Evolutionary conservation across 37 sponge, comb jelly and placozoan species (phyloP), one percentile per base, ranked within the genome.

Genomic region (Diacarnus erythraeanus): DNA sequence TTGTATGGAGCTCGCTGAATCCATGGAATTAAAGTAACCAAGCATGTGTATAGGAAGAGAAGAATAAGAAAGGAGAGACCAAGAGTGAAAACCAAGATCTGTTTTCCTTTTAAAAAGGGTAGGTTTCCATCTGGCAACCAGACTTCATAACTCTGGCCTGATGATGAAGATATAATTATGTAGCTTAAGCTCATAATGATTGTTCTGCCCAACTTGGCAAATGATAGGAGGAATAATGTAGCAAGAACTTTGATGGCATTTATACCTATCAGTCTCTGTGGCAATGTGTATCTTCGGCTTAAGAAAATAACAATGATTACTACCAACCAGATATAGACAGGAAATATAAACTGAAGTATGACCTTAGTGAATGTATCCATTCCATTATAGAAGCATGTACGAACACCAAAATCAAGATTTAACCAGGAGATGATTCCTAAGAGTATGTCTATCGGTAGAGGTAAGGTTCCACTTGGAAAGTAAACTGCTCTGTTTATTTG

Each of bases 91-190:
- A 71, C 42, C 10, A 38, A 25, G 72, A 71, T 38, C 25, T 71
- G 72, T 2, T 42, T 71, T 1, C 72, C 72, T 5, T 38, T 5
- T 1, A 71, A 43, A 21, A 41, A 71, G 25, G 23, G 43, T 8
- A 71, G 3, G 25, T 71, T 71, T 4, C 72, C 72, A 39, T 71
- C 42, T 5, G 20, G 21, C 25, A 71, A 38, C 72, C 72, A 71
- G 21, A 71, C 72, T 25, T 22, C 43, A 20, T 8, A 4, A 8
- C 1, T 6, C 2, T 71, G 42, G 18, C 43, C 43, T 3, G 3
- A 22, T 20, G 25, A 18, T 25, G 25, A 15, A 4, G 1, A 3
- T 5, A 71, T 25, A 23, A 38, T 71, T 15, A 43, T 71, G 42
- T 41, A 71, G 21, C 42, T 21, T 39, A 71, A 23, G 17, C 41